Conservation (phyloP, 2,113 vertebrate species). For the Pollimyrus isidori region DNA sequence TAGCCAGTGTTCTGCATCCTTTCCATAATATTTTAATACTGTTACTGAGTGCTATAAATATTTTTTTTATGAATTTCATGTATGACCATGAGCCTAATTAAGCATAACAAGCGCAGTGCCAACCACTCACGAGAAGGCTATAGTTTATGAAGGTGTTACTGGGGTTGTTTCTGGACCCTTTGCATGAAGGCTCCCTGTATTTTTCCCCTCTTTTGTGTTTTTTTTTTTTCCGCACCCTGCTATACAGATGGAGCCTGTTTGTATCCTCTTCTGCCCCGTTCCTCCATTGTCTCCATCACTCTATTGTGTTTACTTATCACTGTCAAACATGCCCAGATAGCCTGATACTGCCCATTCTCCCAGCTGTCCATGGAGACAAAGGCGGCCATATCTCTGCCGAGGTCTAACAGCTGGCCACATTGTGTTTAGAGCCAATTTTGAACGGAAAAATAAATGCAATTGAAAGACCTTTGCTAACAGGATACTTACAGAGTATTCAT, state of each 20-base stretch:
- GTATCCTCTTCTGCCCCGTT: conserved; percentile 16
- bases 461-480: neutral
- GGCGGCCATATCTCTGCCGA: conserved; percentile 33
- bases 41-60: neutral
- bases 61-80: neutral
- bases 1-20: neutral
- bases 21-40: neutral
- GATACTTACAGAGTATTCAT: neutral
- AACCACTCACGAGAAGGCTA: neutral
- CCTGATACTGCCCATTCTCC: conserved; percentile 40
- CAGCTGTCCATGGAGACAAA: conserved; percentile 42
- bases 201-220: neutral
- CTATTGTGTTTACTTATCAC: conserved; percentile 50
- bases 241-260: neutral
- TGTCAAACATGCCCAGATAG: conserved; percentile 46
- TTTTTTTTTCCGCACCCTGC: neutral
- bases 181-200: neutral
- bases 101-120: neutral
- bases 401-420: conserved; percentile 19
- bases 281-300: neutral
- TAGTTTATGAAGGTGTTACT: neutral
- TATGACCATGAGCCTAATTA: neutral
- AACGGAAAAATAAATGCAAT: conserved; percentile 1
- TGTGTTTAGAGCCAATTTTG: neutral
- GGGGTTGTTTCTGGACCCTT: neutral